Evolutionary conservation across 53 echinoderm and acorn worm species (phyloP).

Genomic region (Paelopatides confundens): DNA sequence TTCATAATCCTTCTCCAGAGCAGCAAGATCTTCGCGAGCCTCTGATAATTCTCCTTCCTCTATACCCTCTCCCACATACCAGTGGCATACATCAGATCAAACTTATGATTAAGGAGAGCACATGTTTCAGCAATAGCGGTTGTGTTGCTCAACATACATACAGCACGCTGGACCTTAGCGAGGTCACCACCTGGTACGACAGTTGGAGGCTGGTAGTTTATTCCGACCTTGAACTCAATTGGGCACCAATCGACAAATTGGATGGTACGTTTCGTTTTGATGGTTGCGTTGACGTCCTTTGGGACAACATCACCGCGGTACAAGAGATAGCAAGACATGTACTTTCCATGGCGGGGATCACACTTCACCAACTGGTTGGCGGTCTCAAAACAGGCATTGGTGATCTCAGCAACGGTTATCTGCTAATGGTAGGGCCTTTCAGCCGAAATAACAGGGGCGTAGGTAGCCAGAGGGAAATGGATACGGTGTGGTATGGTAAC

Average conservation of each 20-base stretch:
- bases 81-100: slow-evolving; percentile 93
- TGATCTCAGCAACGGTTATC: slow-evolving; percentile 85
- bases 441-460: slow-evolving; percentile 90
- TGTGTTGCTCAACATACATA: slow-evolving; percentile 99
- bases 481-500: slow-evolving; percentile 18
- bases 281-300: slow-evolving; percentile 93
- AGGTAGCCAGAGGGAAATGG: slow-evolving; percentile 84
- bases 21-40: slow-evolving; percentile 96
- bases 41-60: slow-evolving; percentile 96
- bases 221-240: slow-evolving; percentile 98
- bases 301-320: slow-evolving; percentile 96
- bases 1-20: slow-evolving; percentile 91
- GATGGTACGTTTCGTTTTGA: slow-evolving; percentile 98
- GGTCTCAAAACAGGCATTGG: slow-evolving; percentile 91
- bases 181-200: slow-evolving; percentile 95
- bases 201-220: slow-evolving; percentile 99
- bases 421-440: slow-evolving; percentile 97
- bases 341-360: slow-evolving; percentile 94
- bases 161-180: slow-evolving; percentile 97
- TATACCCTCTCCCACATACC: slow-evolving; percentile 98
- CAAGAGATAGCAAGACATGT: slow-evolving; percentile 93
- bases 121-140: slow-evolving; percentile 95
- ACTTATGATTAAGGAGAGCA: slow-evolving; percentile 78
- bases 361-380: slow-evolving; percentile 98
- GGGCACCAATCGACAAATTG: slow-evolving; percentile 99